A percentile compares a stretch with the other conserved stretches of the same genome.
phyloP scores from a whole-genome alignment of 2,888 invertebrate genomes.

The Cryptocephalus moraei region DNA sequence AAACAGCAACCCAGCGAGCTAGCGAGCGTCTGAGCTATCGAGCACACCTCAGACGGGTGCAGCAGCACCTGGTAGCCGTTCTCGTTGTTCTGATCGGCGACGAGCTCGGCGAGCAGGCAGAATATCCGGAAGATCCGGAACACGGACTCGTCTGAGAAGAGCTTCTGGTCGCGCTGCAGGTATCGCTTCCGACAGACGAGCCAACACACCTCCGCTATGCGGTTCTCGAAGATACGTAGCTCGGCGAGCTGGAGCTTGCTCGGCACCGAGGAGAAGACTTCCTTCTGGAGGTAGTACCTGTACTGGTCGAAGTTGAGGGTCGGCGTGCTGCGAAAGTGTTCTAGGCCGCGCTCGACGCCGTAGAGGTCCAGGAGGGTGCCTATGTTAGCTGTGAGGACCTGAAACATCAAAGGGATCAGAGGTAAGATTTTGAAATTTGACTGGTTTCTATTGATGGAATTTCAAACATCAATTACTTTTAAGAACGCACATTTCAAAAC shows the following conservation, averaged over 20 bases:
- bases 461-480: too few relatives aligned
- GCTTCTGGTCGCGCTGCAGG: slow-evolving; percentile 46
- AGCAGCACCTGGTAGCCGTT: slow-evolving; percentile 45
- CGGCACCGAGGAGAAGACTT: slow-evolving; percentile 60
- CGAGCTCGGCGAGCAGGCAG: slow-evolving; percentile 65
- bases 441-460: too few relatives aligned
- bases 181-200: slow-evolving; percentile 61
- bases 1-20: slow-evolving; percentile 58
- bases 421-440: too few relatives aligned
- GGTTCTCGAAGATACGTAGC: slow-evolving; percentile 50
- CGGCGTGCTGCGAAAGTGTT: slow-evolving; percentile 61
- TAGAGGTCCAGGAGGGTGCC: slow-evolving; percentile 68
- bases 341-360: slow-evolving; percentile 69
- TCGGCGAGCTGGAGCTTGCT: slow-evolving; percentile 47
- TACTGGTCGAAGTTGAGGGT: slow-evolving; percentile 65
- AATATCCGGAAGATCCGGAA: slow-evolving; percentile 70
- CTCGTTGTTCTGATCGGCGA: slow-evolving; percentile 44
- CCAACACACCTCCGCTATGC: slow-evolving; percentile 73
- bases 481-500: too few relatives aligned
- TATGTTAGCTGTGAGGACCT: slow-evolving; percentile 76
- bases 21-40: slow-evolving; percentile 57
- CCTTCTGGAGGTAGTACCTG: slow-evolving; percentile 63
- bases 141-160: slow-evolving; percentile 54
- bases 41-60: slow-evolving; percentile 59
- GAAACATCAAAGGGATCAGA: neutral